Evolutionary conservation across 2,113 vertebrate genomes (phyloP), one percentile per base, ranked within the genome.

Genomic region (Cnemophilus loriae): DNA sequence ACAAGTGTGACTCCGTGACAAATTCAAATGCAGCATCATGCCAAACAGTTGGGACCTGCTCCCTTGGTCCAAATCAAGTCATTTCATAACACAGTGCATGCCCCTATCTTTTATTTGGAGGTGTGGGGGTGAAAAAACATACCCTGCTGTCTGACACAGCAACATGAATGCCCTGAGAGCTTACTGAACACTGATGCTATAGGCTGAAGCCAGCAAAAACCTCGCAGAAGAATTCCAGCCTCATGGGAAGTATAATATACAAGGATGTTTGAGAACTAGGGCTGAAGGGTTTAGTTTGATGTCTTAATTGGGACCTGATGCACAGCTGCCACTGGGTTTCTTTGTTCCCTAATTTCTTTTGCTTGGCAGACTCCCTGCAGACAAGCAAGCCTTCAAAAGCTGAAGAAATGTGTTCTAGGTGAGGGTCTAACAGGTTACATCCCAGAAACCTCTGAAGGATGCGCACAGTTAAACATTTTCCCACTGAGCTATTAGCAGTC

Each of bases 231-330:
- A 96, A 96, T 93, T 89, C 63, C 39, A 89, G 53, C 60, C 95
- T 93, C 85, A 89, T 92, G 96, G 94, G 95, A 97, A 96, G 93
- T 95, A 91, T 95, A 93, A 96, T 92, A 92, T 93, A 94, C 77
- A 89, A 79, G 78, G 88, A 96, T 95, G 95, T 96, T 95, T 96
- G 96, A 97, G 93, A 96, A 87, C 78, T 67, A 89, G 74, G 87
- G 80, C 64, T 92, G 89, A 97, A 95, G 93, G 87, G 77, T 95
- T 92, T 89, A 93, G 89, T 96, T 97, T 95, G 93, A 96, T 96
- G 87, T 97, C 95, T 97, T 97, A 97, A 97, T 96, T 97, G 88
- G 76, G 95, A 95, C 86, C 96, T 93, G 90, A 96, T 95, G 95
- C 96, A 95, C 95, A 97, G 92, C 93, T 97, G 95, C 91, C 95